Evolutionary conservation across 2,797 vertebrate species (phyloP), one percentile per base, ranked within the genome.

Genomic region (Hapalemur alaotrensis): DNA sequence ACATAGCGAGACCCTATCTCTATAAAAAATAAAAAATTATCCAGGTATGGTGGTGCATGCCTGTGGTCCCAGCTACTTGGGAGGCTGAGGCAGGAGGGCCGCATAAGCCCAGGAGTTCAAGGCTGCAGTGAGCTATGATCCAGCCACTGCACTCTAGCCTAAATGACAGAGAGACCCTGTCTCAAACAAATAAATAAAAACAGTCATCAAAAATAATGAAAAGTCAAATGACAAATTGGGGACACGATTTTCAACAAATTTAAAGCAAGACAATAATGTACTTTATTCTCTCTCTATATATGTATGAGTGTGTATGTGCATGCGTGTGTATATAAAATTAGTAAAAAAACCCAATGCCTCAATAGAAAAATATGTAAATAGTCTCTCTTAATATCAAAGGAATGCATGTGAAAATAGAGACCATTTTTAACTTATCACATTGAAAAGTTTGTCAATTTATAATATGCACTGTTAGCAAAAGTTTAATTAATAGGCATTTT

Each of bases 231-330:
- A 75, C 17, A 92, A 93, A 69, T 15, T 59, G 38, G 50, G 50
- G 35, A 76, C 48, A 83, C 54, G 54, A 88, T 85, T 93, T 70
- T 85, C 52, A 91, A 95, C 17, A 95, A 75, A 43, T 52, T 22
- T 87, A 63, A 89, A 85, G 91, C 25, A 87, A 82, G 10, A 35
- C 43, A n/a, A n/a, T 73, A 59, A 35, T 73, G 22, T 57, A 9
- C 4, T 89, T 61, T 80, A 59, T 70, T 52, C 46, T 85, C 14
- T 69, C 32, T 69, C 0, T 84, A 1, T 28, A 17, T 79, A 20
- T 30, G 25, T 46, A 28, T 30, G 25, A n/a, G n/a, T 30, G 23
- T 57, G 23, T 69, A 25, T 86, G 61, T 50, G 54, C 41, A 4
- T 43, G n/a, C 4, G 17, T 28, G 75, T 52, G 12, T 52, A 13